Percentiles rank a stretch among this genome's conserved stretches.
phyloP scores from a whole-genome alignment of 2,113 vertebrate species.

The Daboia siamensis region DNA sequence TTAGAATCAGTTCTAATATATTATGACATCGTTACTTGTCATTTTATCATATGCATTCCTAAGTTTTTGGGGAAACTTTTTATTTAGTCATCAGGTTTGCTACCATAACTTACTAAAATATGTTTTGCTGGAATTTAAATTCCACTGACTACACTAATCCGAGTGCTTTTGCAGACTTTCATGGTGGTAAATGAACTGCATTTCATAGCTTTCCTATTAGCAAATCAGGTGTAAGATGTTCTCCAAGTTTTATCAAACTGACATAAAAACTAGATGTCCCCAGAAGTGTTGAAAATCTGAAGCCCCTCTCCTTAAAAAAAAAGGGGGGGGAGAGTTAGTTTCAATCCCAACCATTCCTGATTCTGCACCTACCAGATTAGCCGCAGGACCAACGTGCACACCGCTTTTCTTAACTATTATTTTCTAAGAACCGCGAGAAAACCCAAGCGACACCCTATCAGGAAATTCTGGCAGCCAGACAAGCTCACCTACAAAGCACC shows the following conservation, averaged over 20 bases:
- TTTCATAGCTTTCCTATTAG: neutral
- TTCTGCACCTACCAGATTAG: neutral
- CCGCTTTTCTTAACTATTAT: neutral
- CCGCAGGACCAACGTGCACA: too few relatives aligned
- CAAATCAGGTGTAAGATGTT: neutral
- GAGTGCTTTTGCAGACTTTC: neutral
- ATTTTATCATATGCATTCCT: neutral
- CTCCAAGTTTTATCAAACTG: neutral
- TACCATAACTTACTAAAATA: neutral
- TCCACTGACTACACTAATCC: neutral
- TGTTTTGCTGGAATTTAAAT: neutral
- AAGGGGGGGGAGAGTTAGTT: neutral
- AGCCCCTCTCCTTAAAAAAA: neutral
- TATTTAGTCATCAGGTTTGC: neutral
- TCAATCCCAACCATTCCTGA: neutral
- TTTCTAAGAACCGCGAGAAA: neutral
- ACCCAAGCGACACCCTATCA: neutral
- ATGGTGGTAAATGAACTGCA: neutral
- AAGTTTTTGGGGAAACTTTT: neutral
- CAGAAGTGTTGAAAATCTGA: neutral
- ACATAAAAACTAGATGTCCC: neutral
- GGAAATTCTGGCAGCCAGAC: neutral
- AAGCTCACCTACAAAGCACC: neutral
- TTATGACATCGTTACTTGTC: neutral
- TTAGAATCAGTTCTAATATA: neutral